phyloP scores from a whole-genome alignment of 2,888 invertebrate genomes.

The Leptopilina myrica region DNA sequence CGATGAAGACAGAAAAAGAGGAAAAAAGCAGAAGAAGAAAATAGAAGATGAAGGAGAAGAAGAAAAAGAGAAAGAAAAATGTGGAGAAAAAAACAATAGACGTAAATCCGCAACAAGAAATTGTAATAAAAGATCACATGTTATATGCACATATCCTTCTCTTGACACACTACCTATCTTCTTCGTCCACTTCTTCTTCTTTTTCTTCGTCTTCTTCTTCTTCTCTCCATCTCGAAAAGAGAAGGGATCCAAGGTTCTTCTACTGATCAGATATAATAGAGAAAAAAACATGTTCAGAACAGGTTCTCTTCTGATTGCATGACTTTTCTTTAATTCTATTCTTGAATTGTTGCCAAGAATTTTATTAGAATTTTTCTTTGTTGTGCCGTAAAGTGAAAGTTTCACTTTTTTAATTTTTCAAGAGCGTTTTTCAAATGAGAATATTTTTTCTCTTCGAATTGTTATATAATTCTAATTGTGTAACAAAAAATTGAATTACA shows the following conservation, averaged over 20 bases:
- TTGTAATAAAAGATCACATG: constrained; percentile 41
- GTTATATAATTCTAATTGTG: too few relatives aligned
- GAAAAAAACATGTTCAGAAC: constrained; percentile 26
- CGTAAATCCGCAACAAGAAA: not conserved
- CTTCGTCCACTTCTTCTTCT: not conserved
- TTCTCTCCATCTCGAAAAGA: not conserved
- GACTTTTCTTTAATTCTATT: constrained; percentile 17
- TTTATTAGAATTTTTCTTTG: not conserved
- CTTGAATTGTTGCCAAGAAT: not conserved
- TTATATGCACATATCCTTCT: constrained; percentile 8
- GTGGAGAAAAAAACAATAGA: not conserved
- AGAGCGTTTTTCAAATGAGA: too few relatives aligned
- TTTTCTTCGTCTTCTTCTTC: constrained; percentile 23
- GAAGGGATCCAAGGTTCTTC: constrained; percentile 33
- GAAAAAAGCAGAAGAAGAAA: too few relatives aligned
- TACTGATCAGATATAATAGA: constrained; percentile 22
- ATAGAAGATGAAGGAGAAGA: too few relatives aligned
- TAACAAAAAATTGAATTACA: too few relatives aligned
- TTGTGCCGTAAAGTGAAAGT: not conserved
- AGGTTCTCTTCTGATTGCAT: constrained; percentile 35
- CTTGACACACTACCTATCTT: constrained; percentile 15
- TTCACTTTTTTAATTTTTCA: not conserved
- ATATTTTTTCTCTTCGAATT: too few relatives aligned
- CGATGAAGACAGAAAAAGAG: too few relatives aligned
- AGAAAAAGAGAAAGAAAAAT: too few relatives aligned